Conservation (phyloP, 1,140 invertebrate species). For the roundworm (Caenorhabditis elegans) region DNA sequence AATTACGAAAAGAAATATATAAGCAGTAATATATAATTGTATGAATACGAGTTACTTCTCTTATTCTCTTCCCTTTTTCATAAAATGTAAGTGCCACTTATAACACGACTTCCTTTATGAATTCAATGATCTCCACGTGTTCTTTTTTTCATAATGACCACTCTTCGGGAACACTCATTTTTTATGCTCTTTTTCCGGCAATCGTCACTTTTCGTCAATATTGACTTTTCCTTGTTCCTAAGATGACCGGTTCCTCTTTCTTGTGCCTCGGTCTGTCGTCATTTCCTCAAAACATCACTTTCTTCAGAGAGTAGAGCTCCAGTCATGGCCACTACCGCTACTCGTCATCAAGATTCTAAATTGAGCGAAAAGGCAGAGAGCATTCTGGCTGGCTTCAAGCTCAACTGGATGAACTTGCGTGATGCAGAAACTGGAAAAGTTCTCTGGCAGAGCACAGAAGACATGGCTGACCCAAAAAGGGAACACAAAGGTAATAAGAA, state of each 20-base stretch:
- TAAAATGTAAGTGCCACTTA: not conserved
- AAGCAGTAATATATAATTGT: no score
- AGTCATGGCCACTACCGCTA: not conserved
- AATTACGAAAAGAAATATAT: no score
- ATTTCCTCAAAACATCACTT: not conserved
- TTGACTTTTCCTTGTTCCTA: slow-evolving; percentile 1
- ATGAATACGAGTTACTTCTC: not conserved
- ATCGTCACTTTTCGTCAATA: slow-evolving; percentile 23
- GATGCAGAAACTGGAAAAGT: slow-evolving; percentile 93
- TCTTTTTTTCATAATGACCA: not conserved
- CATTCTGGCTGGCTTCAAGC: not conserved
- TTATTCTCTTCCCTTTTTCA: not conserved
- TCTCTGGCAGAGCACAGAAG: slow-evolving; percentile 94
- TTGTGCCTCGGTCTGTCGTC: not conserved
- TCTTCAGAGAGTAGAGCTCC: no score
- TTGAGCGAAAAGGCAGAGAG: not conserved
- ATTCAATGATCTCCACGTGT: not conserved
- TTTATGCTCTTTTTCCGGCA: slow-evolving; percentile 18
- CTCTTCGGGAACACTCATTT: not conserved
- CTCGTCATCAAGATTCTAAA: not conserved
- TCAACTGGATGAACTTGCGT: slow-evolving; percentile 94
- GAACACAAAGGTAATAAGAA: slow-evolving; percentile 79
- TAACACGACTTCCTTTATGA: not conserved
- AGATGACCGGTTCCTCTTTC: slow-evolving; percentile 11
- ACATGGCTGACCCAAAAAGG: slow-evolving; percentile 84